A percentile compares a stretch with the other conserved stretches of the same genome.
Evolutionary conservation across 2,797 vertebrate species (phyloP).

Genomic region (Gymnoscopelus microlampas): DNA sequence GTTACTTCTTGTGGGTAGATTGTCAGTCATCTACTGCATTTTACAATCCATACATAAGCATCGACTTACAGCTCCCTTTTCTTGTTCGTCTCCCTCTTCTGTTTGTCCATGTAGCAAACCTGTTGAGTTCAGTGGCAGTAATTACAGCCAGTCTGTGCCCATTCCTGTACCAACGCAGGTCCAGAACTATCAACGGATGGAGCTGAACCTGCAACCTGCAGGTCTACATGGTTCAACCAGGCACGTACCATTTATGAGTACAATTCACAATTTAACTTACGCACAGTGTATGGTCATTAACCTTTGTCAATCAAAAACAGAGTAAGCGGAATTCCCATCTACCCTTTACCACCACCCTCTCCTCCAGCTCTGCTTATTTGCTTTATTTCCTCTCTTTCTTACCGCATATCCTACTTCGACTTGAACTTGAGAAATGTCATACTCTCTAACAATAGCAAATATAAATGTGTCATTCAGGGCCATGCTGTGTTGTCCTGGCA

Average conservation of each 20-base stretch:
- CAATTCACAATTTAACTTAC: no score
- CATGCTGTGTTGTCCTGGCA: slow-evolving; percentile 73
- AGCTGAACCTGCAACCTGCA: slow-evolving; percentile 88
- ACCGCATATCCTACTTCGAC: not conserved
- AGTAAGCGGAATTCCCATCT: no score
- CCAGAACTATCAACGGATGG: slow-evolving; percentile 93
- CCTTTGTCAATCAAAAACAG: no score
- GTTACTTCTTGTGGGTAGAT: no score
- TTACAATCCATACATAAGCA: not conserved
- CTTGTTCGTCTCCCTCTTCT: slow-evolving; percentile 9
- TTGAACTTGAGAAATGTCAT: no score
- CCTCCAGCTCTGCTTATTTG: no score
- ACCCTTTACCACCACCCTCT: no score
- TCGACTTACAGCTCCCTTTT: not conserved
- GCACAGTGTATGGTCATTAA: no score
- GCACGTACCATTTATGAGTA: slow-evolving; percentile 65
- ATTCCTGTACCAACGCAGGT: slow-evolving; percentile 96
- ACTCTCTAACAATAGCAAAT: no score
- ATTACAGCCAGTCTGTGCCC: slow-evolving; percentile 85
- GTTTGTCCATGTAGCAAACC: slow-evolving; percentile 70
- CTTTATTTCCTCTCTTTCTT: not conserved
- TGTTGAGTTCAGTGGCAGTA: slow-evolving; percentile 73
- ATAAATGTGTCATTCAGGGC: slow-evolving; percentile 73
- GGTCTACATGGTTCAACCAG: slow-evolving; percentile 78
- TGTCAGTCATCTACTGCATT: no score